Evolutionary conservation across 2,888 invertebrate species (phyloP), one percentile per base, ranked within the genome.

Genomic region (Halocaridina rubra): DNA sequence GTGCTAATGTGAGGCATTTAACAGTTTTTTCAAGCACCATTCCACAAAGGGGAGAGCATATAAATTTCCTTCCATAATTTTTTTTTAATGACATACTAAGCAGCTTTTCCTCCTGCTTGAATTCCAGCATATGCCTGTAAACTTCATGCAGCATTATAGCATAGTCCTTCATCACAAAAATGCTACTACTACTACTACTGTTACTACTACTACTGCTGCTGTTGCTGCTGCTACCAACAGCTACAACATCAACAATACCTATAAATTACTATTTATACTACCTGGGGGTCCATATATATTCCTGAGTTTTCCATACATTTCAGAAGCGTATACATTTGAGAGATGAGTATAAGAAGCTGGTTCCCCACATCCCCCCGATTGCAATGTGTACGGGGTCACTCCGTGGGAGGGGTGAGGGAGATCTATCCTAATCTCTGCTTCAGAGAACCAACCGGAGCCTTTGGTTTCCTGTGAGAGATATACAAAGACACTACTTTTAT

Each of bases 301-400:
- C 8, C 10, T 13, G 2, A 59, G 4, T 1, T 74, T 5, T 2
- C n/a, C 24, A 19, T 79, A 79, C 84, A 84, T 84, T 39, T 46
- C 3, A 22, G 79, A 29, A 24, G 61, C 74, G 76, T 89, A 89
- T 53, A 85, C 80, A 1, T 89, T 89, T 0, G 90, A 89, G 22
- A 89, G 80, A 76, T 89, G 89, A 46, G 90, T 89, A 75, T 89
- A 89, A 27, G 86, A 81, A 19, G 90, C 90, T 0, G 88, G 88
- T 61, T 89, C 89, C 8, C 90, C 90, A 72, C 90, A 90, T 5
- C 89, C 89, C 7, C 89, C 89, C 8, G 89, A 88, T 75, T 90
- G 90, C 27, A 89, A 67, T 0, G 90, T 90, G 85, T 90, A 90
- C 0, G 90, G 90, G 19, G 84, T 86, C 78, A 89, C 87, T 3